Evolutionary conservation across 2,113 vertebrate genomes (phyloP), one percentile per base, ranked within the genome.

Genomic region (Centropristis striata): DNA sequence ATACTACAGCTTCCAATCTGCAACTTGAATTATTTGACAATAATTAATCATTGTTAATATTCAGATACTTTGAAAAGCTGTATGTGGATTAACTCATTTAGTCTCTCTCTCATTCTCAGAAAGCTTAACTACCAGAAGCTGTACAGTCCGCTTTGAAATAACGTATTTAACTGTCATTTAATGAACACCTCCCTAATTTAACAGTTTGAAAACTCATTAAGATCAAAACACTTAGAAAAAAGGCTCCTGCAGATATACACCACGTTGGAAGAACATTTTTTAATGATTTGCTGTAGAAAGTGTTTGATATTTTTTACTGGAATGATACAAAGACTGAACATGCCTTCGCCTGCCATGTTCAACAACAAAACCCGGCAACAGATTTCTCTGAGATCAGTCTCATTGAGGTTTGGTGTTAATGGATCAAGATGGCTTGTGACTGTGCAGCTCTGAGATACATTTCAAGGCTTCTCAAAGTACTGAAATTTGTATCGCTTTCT

Each of bases 251-350:
- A 63, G 39, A n/a, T 46, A 25, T 18, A 15, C 2, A 36, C 39
- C 12, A 4, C 23, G 16, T 20, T 50, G 11, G 3, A 44, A 44
- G 51, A 28, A n/a, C 32, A 49, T 14, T 20, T 69, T 39, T 41
- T 61, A 53, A 61, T 39, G 41, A 67, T 51, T 13, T 66, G 23
- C 10, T 60, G 11, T 13, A 5, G 18, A 61, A 6, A 4, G 4
- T 50, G 57, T 75, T 55, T 42, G 12, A 25, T 46, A 46, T 46
- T 12, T 47, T 83, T 78, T n/a, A 71, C 39, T 51, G 1, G 21
- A 47, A 36, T 28, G 15, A 49, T 15, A 46, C 25, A 54, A 81
- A 59, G 32, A 60, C 58, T 42, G 23, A 47, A 13, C 18, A 42
- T 23, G 15, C 13, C 13, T 12, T 59, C 27, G 27, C 42, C 49